Percentiles rank a stretch among this genome's conserved stretches.
These are phyloP conservation scores for Leptocoma aspasia DNA, from an alignment of 2,113 vertebrate species.

Conservation along the genomic window DNA sequence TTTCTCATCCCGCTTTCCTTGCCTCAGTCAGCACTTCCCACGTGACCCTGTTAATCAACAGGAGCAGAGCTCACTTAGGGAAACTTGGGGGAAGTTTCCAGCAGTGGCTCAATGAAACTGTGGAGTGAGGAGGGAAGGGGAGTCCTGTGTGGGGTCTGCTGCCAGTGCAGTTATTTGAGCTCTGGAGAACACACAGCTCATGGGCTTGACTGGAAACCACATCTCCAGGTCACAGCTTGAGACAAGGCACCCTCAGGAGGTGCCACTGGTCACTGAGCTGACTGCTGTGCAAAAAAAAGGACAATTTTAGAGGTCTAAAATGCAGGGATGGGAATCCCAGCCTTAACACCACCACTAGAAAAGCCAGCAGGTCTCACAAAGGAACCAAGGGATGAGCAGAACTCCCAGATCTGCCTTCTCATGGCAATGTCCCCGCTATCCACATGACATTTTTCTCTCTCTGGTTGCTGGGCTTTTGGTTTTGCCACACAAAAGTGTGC, in stretches of 20 bases:
- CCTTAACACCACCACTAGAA: neutral
- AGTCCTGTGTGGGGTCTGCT: neutral
- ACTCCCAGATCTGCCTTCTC: neutral
- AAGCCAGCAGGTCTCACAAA: neutral
- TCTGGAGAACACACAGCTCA: neutral
- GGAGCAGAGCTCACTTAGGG: neutral
- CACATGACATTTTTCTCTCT: neutral
- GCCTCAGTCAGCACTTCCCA: neutral
- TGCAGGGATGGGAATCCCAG: neutral
- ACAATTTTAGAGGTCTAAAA: neutral
- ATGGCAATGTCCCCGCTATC: fast-evolving
- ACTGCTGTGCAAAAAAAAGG: neutral
- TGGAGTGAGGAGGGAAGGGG: neutral
- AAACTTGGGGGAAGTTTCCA: neutral
- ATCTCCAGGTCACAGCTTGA: neutral
- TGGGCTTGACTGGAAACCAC: neutral
- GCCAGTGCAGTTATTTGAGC: neutral
- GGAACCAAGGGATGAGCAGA: neutral
- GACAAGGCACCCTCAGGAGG: neutral
- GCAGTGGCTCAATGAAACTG: neutral
- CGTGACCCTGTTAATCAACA: neutral
- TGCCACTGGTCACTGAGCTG: neutral
- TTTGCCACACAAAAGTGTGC: neutral
- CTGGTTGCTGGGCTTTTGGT: neutral
- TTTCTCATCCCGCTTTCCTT: neutral